Conservation (phyloP, 2,797 vertebrate species). For the Periophthalmus magnuspinnatus region DNA sequence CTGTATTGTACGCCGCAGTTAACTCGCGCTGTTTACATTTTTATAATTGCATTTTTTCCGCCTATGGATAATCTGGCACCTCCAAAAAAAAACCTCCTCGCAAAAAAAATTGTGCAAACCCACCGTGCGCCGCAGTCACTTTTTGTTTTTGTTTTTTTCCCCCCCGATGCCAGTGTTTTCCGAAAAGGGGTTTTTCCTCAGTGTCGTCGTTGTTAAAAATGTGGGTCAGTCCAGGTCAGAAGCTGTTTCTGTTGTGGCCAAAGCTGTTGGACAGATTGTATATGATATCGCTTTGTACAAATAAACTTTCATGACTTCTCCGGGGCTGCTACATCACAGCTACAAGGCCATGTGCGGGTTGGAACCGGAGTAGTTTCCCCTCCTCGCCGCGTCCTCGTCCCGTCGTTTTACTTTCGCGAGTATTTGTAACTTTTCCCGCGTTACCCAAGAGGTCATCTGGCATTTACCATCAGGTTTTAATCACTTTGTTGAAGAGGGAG, state of each 20-base stretch:
- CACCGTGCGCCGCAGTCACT: not conserved
- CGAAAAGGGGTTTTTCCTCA: conserved; percentile 53
- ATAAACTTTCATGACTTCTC: conserved; percentile 55
- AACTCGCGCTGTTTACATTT: conserved; percentile 23
- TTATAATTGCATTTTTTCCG: conserved; percentile 22
- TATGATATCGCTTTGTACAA: conserved; percentile 52
- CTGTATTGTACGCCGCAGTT: not conserved
- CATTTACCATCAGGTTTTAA: conserved; percentile 78
- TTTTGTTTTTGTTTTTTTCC: conserved; percentile 33
- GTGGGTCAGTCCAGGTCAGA: conserved; percentile 47
- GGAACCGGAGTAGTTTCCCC: conserved; percentile 31
- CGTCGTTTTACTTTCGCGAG: conserved; percentile 50
- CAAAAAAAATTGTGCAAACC: conserved; percentile 21
- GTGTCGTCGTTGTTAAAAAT: conserved; percentile 43
- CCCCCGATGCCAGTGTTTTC: conserved; percentile 36
- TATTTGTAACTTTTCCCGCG: conserved; percentile 65
- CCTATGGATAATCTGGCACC: conserved; percentile 22
- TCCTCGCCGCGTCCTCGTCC: conserved; percentile 30
- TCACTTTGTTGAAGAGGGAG: conserved; percentile 76
- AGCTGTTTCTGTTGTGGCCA: conserved; percentile 43
- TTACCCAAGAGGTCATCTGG: conserved; percentile 73
- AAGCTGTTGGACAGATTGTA: conserved; percentile 46
- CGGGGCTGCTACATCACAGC: conserved; percentile 47
- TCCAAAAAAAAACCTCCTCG: conserved; percentile 17
- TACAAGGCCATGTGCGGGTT: conserved; percentile 36